A percentile compares a stretch with the other conserved stretches of the same genome.
Conservation (phyloP, 1,140 invertebrate genomes). For the Cyclina sinensis region DNA sequence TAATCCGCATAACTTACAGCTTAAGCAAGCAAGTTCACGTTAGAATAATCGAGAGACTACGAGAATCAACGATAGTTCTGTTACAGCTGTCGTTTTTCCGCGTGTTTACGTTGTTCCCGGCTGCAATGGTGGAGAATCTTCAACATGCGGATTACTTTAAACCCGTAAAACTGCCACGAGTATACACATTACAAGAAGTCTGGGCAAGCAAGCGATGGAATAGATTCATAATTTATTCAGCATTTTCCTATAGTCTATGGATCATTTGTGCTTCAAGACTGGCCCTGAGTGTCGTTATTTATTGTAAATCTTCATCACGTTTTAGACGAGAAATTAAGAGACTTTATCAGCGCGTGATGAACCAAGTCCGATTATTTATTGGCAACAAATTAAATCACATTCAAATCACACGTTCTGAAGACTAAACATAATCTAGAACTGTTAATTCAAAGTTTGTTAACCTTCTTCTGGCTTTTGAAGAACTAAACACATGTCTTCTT, state of each 20-base stretch:
- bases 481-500: background rate
- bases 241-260: constrained; percentile 71
- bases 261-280: constrained; percentile 79
- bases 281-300: constrained; percentile 81
- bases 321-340: constrained; percentile 72
- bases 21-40: constrained; percentile 34
- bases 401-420: background rate
- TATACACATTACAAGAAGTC: constrained; percentile 66
- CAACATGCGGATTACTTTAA: constrained; percentile 66
- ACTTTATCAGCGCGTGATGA: background rate
- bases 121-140: constrained; percentile 75
- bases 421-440: background rate
- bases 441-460: too few species aligned
- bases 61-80: constrained; percentile 72
- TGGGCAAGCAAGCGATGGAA: constrained; percentile 70
- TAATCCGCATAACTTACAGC: constrained; percentile 26
- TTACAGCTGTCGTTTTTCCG: constrained; percentile 80
- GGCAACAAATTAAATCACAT: background rate
- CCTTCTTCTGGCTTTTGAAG: too few species aligned
- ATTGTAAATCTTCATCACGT: constrained; percentile 73
- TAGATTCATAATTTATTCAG: constrained; percentile 74
- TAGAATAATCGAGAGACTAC: constrained; percentile 23
- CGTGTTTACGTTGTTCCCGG: constrained; percentile 79
- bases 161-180: constrained; percentile 31
- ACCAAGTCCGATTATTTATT: background rate